Evolutionary conservation across 2,888 invertebrate genomes (phyloP).

Genomic region (Amiota minor): DNA sequence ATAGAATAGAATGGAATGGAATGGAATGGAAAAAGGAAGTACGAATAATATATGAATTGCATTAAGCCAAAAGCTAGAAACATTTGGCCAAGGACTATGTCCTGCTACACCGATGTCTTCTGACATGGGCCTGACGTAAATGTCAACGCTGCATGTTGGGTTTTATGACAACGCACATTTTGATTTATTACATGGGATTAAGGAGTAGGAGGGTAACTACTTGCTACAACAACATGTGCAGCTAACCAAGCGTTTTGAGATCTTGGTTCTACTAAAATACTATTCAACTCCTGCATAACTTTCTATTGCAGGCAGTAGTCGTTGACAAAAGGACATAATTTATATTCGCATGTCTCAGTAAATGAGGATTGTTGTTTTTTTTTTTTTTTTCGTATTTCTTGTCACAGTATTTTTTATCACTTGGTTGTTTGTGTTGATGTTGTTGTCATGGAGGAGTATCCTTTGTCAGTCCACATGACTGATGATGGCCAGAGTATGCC

Average conservation of each 20-base stretch:
- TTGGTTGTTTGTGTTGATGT: slow-evolving; percentile 11
- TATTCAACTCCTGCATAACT: neutral
- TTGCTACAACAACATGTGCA: slow-evolving; percentile 27
- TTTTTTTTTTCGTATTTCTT: neutral
- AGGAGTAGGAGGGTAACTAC: slow-evolving; percentile 13
- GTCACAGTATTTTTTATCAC: neutral
- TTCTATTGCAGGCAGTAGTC: slow-evolving; percentile 8
- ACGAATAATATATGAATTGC: slow-evolving; percentile 7
- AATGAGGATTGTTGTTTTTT: neutral
- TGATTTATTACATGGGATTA: slow-evolving; percentile 61
- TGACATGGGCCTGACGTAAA: slow-evolving; percentile 54
- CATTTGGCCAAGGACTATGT: slow-evolving; percentile 37
- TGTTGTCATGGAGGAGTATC: slow-evolving; percentile 20
- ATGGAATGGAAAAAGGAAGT: too few species aligned
- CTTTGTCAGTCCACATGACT: slow-evolving; percentile 50
- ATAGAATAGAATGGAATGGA: neutral
- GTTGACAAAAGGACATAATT: slow-evolving; percentile 53
- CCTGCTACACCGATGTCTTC: slow-evolving; percentile 33
- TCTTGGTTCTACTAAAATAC: too few species aligned
- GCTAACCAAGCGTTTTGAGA: neutral
- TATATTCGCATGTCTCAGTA: slow-evolving; percentile 48
- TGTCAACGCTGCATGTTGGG: slow-evolving; percentile 60
- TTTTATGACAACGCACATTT: slow-evolving; percentile 61
- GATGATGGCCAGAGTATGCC: slow-evolving; percentile 51
- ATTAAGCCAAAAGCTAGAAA: neutral